Percentiles rank a stretch among this genome's conserved stretches.
These are phyloP conservation scores for Paralvinella palmiformis DNA, from an alignment of 1,140 invertebrate genomes.

Conservation along the genomic window DNA sequence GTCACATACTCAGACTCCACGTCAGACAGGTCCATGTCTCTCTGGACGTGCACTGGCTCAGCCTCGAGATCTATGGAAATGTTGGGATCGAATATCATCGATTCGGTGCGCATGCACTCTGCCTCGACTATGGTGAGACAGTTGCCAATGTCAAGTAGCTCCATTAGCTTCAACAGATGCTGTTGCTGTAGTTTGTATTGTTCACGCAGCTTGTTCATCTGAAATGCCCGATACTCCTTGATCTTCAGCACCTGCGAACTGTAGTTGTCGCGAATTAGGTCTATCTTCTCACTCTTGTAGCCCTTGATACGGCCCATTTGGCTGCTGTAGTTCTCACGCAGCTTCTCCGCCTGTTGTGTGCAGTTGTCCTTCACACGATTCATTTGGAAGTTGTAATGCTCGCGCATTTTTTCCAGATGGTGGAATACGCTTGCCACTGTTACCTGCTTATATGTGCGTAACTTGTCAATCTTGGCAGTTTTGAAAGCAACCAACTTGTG, in stretches of 20 bases:
- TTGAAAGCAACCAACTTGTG: constrained; percentile 39
- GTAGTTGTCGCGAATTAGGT: constrained; percentile 90
- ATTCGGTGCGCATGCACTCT: constrained; percentile 69
- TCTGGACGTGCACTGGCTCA: no score
- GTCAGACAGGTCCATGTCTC: no score
- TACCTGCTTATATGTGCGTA: constrained; percentile 19
- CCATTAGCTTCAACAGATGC: constrained; percentile 86
- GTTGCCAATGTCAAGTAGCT: constrained; percentile 91
- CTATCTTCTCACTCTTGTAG: constrained; percentile 63
- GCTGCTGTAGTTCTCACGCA: constrained; percentile 80
- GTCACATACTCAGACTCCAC: no score
- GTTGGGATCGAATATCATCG: constrained; percentile 49
- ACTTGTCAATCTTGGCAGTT: constrained; percentile 64
- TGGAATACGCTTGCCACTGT: constrained; percentile 49
- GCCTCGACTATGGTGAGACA: constrained; percentile 69
- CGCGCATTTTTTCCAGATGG: constrained; percentile 73
- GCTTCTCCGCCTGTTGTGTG: constrained; percentile 85
- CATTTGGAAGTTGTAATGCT: constrained; percentile 87
- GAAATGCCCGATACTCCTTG: constrained; percentile 86
- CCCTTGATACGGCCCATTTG: constrained; percentile 54
- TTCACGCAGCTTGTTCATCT: constrained; percentile 78
- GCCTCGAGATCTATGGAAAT: no score
- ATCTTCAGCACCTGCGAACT: constrained; percentile 90
- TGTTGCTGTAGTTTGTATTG: constrained; percentile 84
- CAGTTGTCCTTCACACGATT: constrained; percentile 87